These are phyloP conservation scores for Eupeodes luniger DNA, from an alignment of 2,888 invertebrate genomes.

Conservation along the genomic window DNA sequence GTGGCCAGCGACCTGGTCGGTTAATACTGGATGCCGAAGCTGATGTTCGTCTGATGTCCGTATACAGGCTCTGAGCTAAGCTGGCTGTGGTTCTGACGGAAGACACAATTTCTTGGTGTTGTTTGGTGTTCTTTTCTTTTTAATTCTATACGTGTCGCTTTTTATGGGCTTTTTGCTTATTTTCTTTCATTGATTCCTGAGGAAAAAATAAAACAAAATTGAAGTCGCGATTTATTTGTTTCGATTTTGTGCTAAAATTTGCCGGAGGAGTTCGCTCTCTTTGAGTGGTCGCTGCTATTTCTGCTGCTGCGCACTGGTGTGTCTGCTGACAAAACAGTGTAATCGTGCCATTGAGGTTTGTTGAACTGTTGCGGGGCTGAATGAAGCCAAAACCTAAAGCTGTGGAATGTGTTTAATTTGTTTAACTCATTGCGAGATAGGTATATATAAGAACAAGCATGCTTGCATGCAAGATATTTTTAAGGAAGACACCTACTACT, in stretches of 20 bases:
- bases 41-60: conserved; percentile 47
- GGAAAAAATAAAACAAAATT: conserved; percentile 64
- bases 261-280: conserved; percentile 60
- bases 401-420: conserved; percentile 69
- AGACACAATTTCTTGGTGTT: conserved; percentile 61
- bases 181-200: conserved; percentile 61
- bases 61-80: conserved; percentile 22
- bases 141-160: conserved; percentile 50
- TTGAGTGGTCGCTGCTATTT: conserved; percentile 41
- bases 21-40: conserved; percentile 53
- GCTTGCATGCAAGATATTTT: background rate
- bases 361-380: conserved; percentile 47
- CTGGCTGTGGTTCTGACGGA: conserved; percentile 38
- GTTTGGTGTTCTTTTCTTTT: conserved; percentile 33
- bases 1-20: conserved; percentile 51
- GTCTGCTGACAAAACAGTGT: conserved; percentile 70
- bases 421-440: conserved; percentile 24
- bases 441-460: background rate
- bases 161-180: conserved; percentile 56
- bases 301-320: conserved; percentile 43
- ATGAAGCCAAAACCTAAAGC: background rate
- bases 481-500: background rate
- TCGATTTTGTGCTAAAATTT: conserved; percentile 71
- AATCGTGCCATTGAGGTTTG: conserved; percentile 70
- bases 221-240: conserved; percentile 78